Evolutionary conservation across 1,140 invertebrate genomes (phyloP).

Genomic region (Rhopalosiphum maidis): DNA sequence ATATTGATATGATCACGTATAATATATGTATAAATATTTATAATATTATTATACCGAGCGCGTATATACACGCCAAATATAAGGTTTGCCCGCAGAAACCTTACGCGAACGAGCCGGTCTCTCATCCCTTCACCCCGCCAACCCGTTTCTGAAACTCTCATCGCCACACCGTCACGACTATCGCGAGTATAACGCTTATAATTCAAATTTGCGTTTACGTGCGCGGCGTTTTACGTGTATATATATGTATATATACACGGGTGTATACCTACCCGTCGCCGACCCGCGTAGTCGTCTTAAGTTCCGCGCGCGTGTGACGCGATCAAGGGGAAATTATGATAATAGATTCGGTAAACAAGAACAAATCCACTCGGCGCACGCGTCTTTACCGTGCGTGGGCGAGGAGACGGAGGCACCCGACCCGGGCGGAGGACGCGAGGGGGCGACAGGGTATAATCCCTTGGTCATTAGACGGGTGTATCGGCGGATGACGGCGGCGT

Average conservation of each 20-base stretch:
- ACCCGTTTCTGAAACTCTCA: background rate
- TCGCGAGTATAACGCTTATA: conserved; percentile 29
- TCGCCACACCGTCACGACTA: background rate
- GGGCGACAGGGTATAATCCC: conserved; percentile 26
- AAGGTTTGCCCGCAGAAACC: background rate
- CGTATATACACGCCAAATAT: background rate
- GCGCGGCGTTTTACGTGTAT: background rate
- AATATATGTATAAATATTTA: background rate
- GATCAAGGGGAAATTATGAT: conserved; percentile 54
- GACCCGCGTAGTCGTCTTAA: background rate
- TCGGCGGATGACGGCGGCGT: background rate
- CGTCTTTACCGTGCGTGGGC: background rate
- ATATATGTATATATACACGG: background rate
- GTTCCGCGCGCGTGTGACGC: conserved; percentile 41
- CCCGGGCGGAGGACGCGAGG: background rate
- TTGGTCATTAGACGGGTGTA: conserved; percentile 54
- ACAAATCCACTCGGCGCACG: conserved; percentile 28
- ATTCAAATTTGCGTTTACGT: conserved; percentile 42
- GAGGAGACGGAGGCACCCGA: background rate
- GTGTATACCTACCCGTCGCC: background rate
- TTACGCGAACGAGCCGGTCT: background rate
- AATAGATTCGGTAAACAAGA: conserved; percentile 57
- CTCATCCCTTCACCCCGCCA: background rate
- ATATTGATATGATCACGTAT: background rate
- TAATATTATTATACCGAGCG: background rate